phyloP scores from a whole-genome alignment of 23 tunicate species.

The Phallusia fumigata region DNA sequence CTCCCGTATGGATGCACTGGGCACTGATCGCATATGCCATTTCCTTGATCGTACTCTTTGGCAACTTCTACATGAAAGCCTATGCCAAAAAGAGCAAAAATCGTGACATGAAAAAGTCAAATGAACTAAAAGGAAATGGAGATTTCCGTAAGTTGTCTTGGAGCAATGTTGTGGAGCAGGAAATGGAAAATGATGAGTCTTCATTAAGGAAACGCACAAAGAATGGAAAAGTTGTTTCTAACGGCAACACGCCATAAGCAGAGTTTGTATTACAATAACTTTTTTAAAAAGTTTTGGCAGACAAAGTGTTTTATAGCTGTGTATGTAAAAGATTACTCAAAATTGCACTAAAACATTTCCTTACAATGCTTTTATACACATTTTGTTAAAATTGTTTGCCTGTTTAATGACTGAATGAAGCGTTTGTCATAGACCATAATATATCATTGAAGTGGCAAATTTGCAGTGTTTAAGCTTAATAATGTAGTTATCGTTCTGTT shows the following conservation, averaged over 20 bases:
- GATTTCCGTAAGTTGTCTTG: background rate
- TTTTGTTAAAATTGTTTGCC: too few species aligned
- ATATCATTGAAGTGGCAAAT: too few species aligned
- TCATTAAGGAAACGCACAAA: background rate
- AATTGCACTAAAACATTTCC: too few species aligned
- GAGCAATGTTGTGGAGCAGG: background rate
- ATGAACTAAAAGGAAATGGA: background rate
- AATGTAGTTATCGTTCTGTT: too few species aligned
- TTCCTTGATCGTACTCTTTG: slow-evolving; percentile 73
- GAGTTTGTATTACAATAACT: too few species aligned
- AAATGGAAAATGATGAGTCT: slow-evolving; percentile 3
- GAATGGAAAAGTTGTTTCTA: background rate
- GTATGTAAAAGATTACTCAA: too few species aligned
- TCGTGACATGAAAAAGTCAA: background rate
- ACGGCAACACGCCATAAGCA: background rate
- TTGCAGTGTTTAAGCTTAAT: too few species aligned
- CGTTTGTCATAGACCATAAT: too few species aligned
- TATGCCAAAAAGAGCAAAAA: slow-evolving; percentile 23
- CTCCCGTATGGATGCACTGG: slow-evolving; percentile 95
- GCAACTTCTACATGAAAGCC: slow-evolving; percentile 83
- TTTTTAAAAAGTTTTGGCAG: too few species aligned
- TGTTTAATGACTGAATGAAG: too few species aligned
- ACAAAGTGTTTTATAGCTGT: too few species aligned
- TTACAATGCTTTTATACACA: too few species aligned
- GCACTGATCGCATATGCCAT: slow-evolving; percentile 72